These are phyloP conservation scores for Chromis chromis DNA, from an alignment of 2,797 vertebrate species.

Conservation along the genomic window DNA sequence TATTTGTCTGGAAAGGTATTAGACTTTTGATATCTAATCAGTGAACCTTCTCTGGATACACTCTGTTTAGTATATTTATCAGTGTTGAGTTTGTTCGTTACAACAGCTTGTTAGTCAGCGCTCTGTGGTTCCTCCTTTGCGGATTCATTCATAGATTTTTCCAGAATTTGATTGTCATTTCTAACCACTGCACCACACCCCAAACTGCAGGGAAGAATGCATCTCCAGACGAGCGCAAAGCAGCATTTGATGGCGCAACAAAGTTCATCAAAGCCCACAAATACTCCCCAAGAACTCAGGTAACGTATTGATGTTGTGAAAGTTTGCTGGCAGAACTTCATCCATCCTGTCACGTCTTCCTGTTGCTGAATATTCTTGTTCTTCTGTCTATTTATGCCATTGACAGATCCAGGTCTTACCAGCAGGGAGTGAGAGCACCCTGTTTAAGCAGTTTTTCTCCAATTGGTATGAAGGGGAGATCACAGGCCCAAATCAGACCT, in stretches of 20 bases:
- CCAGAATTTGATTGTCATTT: not conserved
- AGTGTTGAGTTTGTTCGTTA: not conserved
- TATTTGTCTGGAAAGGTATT: constrained; percentile 88
- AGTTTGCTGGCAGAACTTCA: not conserved
- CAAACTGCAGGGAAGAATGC: constrained; percentile 70
- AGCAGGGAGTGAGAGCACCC: constrained; percentile 75
- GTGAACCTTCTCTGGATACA: not conserved
- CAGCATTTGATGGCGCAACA: constrained; percentile 67
- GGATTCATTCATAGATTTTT: constrained; percentile 3
- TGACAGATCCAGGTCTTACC: constrained; percentile 80
- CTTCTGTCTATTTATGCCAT: constrained; percentile 5
- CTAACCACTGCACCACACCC: constrained; percentile 20
- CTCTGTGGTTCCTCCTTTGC: not conserved
- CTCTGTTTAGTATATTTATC: constrained; percentile 6
- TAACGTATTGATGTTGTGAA: constrained; percentile 35
- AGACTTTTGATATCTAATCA: not conserved
- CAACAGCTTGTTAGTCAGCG: not conserved
- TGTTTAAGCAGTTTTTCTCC: constrained; percentile 86
- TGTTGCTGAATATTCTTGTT: not conserved
- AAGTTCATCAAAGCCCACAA: constrained; percentile 78
- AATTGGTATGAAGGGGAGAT: constrained; percentile 83
- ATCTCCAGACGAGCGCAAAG: constrained; percentile 76
- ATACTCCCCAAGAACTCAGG: constrained; percentile 78
- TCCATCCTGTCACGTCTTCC: not conserved
- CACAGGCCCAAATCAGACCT: constrained; percentile 66